These are phyloP conservation scores for Aptenodytes forsteri DNA, from an alignment of 2,113 vertebrate species.

Conservation along the genomic window DNA sequence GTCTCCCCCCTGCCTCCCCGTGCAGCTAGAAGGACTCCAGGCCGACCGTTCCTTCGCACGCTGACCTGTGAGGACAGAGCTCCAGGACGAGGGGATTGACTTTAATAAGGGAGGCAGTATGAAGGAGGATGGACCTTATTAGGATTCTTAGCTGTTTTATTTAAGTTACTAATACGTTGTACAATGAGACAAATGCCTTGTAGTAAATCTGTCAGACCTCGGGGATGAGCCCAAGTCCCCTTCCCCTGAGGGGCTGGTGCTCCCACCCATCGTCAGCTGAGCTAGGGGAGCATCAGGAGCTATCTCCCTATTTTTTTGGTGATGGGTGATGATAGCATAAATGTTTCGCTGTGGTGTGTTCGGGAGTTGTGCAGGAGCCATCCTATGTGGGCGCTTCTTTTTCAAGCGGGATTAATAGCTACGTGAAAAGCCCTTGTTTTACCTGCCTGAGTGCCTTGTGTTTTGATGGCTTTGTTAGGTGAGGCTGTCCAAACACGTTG, in stretches of 20 bases:
- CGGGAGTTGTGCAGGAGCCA: background rate
- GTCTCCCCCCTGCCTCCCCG: background rate
- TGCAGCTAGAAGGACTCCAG: background rate
- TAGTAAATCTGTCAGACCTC: background rate
- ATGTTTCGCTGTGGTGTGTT: accelerated
- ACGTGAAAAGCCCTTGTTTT: accelerated
- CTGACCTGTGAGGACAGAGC: background rate
- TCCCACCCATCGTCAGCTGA: background rate
- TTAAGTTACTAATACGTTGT: background rate
- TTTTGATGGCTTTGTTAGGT: background rate
- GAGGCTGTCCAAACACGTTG: background rate
- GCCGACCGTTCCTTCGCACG: background rate
- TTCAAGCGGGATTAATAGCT: background rate
- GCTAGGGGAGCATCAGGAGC: background rate
- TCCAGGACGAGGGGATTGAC: background rate
- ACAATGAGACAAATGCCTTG: background rate
- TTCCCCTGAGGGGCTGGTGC: background rate
- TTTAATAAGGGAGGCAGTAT: background rate
- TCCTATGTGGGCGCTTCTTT: background rate
- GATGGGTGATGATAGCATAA: background rate
- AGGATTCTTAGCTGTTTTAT: background rate
- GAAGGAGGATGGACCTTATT: background rate
- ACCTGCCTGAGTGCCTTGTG: background rate
- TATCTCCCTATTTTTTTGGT: background rate
- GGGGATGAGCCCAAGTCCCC: background rate